Conservation (phyloP, 2,113 vertebrate genomes). For the Sclerurus mexicanus region DNA sequence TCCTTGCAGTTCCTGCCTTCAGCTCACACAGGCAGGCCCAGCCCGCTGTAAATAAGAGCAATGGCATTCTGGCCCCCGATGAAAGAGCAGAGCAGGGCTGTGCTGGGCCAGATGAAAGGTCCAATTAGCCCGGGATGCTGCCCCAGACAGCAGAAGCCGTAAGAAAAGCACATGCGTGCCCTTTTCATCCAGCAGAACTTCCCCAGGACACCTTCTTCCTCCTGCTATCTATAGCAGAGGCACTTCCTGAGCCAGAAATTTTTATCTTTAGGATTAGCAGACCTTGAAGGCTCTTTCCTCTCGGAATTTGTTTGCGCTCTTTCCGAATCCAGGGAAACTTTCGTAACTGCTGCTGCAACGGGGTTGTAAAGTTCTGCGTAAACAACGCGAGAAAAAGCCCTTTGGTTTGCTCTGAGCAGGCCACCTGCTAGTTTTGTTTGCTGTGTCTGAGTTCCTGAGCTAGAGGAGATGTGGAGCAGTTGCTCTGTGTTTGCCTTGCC, state of each 20-base stretch:
- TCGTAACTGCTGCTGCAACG: background rate
- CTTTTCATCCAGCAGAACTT: background rate
- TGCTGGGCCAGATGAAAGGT: background rate
- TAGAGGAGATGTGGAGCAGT: background rate
- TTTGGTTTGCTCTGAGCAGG: background rate
- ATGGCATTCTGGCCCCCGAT: background rate
- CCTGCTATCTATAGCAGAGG: constrained; percentile 18
- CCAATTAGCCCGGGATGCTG: background rate
- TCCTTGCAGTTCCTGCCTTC: background rate
- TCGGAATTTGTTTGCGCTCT: background rate
- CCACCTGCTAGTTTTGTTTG: constrained; percentile 1
- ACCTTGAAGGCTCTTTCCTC: constrained; percentile 35
- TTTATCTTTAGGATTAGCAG: constrained; percentile 39
- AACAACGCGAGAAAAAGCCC: background rate
- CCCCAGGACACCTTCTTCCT: constrained; percentile 16
- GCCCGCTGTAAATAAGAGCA: background rate
- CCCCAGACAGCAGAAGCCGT: background rate
- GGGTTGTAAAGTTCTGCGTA: background rate
- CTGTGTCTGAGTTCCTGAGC: background rate
- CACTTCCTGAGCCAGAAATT: constrained; percentile 26
- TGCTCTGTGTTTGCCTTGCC: background rate
- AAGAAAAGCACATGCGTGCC: background rate
- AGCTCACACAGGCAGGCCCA: background rate
- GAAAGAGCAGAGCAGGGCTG: background rate
- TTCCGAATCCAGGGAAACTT: background rate